Percentiles rank a stretch among this genome's conserved stretches.
phyloP scores from a whole-genome alignment of 1,140 invertebrate species.

The Telenomus remus region DNA sequence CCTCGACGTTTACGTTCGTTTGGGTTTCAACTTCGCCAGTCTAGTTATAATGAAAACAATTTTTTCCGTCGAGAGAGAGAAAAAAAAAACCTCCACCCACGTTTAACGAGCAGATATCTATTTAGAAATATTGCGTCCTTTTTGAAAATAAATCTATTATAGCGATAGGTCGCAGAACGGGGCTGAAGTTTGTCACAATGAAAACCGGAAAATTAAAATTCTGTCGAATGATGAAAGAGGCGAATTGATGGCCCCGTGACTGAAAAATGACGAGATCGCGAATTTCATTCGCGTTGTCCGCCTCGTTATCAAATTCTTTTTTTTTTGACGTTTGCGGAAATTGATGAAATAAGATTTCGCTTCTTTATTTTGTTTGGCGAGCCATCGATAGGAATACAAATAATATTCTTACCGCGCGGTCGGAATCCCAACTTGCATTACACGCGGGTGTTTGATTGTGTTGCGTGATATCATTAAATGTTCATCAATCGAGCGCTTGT shows the following conservation, averaged over 20 bases:
- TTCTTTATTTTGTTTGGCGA: neutral
- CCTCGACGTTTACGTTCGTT: neutral
- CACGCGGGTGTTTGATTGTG: slow-evolving; percentile 14
- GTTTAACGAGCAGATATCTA: slow-evolving; percentile 7
- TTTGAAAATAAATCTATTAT: slow-evolving; percentile 27
- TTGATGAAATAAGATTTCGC: slow-evolving; percentile 6
- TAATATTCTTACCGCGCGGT: too few species aligned
- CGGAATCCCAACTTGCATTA: slow-evolving; percentile 5
- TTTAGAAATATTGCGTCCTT: slow-evolving; percentile 21
- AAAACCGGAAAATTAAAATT: slow-evolving; percentile 68
- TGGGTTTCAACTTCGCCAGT: slow-evolving; percentile 3
- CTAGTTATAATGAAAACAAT: neutral
- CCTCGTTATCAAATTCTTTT: too few species aligned
- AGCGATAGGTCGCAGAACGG: slow-evolving; percentile 32
- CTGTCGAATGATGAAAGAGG: slow-evolving; percentile 23
- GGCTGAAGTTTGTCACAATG: slow-evolving; percentile 60
- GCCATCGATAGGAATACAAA: neutral
- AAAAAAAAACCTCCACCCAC: slow-evolving; percentile 5
- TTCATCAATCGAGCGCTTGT: slow-evolving; percentile 32
- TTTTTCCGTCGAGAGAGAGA: neutral
- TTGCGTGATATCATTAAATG: slow-evolving; percentile 38
- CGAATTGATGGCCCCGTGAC: too few species aligned
- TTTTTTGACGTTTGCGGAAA: neutral
- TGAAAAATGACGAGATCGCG: too few species aligned
- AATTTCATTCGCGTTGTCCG: too few species aligned